Base-by-base conservation (phyloP, 1,140 invertebrate species). In the Drosophila parabipectinata region DNA sequence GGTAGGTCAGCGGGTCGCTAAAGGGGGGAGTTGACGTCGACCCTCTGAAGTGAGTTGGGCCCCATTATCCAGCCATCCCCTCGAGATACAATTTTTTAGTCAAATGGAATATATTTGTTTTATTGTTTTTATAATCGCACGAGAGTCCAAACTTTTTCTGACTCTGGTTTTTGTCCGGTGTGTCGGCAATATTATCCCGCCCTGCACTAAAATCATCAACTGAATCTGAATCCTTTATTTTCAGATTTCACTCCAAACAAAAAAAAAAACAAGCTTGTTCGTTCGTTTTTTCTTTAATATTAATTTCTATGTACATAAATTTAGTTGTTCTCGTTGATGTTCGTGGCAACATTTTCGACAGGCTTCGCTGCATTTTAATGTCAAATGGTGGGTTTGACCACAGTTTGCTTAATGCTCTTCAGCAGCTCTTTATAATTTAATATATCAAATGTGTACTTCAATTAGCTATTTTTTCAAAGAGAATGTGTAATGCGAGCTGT, bases 241-340 rank as follows among this genome's bases (percentile, higher is more conserved):
- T 24, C 45, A n/a, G 30, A 32, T 57, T 37, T 18, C 7, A 21
- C 3, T 4, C n/a, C 32, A n/a, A 8, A 9, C 28, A 37, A 9
- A 4, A 26, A 9, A 4, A 26, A 37, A 55, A 51, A 50, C 68
- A 63, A 44, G 68, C 39, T 77, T 53, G 21, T 21, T 21, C 2
- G 3, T 47, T 68, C 41, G 10, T 18, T 69, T 72, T 71, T 74
- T 74, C 66, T 74, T 71, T 61, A 81, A 74, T 85, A 78, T 78
- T 81, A 78, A 85, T 85, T 87, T 85, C 77, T 87, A 87, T 85
- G 82, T 85, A 85, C 82, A 85, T 85, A 81, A 85, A 85, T 85
- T 81, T 81, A 71, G 77, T 79, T 85, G 78, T 47, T 74, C 69
- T 34, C 72, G 68, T 41, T 61, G 56, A 61, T 54, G 68, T 77